A percentile compares a stretch with the other conserved stretches of the same genome.
Conservation (phyloP, 2,797 vertebrate genomes). For the Oophaga sylvatica region DNA sequence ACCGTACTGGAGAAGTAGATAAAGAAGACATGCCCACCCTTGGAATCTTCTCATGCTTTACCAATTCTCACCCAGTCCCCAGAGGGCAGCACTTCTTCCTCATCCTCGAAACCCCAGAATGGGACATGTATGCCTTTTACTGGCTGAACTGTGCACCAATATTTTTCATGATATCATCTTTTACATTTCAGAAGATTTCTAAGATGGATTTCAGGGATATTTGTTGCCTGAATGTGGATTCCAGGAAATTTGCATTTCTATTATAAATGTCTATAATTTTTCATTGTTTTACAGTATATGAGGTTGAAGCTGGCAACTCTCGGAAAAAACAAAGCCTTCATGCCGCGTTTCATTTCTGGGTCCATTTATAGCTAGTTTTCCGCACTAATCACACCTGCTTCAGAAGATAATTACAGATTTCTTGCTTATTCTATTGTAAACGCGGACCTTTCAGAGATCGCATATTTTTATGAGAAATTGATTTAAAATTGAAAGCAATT, state of each 20-base stretch:
- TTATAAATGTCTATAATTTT: not conserved
- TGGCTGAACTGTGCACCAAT: not conserved
- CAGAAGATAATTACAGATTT: slow-evolving; percentile 50
- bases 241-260: not conserved
- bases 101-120: too few relatives aligned
- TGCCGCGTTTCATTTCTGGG: not conserved
- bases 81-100: too few relatives aligned
- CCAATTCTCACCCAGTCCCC: too few relatives aligned
- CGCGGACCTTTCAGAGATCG: slow-evolving; percentile 29
- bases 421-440: slow-evolving; percentile 44
- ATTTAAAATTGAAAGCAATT: slow-evolving; percentile 59
- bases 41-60: too few relatives aligned
- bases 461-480: slow-evolving; percentile 47
- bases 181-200: not conserved
- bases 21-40: too few relatives aligned
- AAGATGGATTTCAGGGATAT: not conserved
- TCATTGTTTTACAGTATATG: slow-evolving; percentile 6
- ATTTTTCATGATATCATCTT: not conserved
- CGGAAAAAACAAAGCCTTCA: not conserved
- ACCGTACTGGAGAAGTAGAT: too few relatives aligned
- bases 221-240: not conserved
- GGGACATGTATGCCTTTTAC: too few relatives aligned
- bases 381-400: slow-evolving; percentile 36
- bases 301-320: not conserved
- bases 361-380: not conserved